phyloP scores from a whole-genome alignment of 2,888 invertebrate species.

The Salticus scenicus region DNA sequence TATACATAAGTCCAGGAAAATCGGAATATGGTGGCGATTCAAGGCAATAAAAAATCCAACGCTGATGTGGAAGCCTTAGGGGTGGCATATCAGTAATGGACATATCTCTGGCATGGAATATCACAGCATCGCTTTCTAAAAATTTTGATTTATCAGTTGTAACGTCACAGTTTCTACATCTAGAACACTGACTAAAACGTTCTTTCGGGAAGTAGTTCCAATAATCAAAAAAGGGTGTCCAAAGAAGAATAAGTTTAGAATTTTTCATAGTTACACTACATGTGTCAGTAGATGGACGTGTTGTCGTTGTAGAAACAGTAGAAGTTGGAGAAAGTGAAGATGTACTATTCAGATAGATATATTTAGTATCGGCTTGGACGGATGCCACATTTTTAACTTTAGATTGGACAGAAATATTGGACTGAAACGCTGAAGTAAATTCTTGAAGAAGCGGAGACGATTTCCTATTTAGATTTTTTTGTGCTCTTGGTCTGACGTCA shows the following conservation, averaged over 20 bases:
- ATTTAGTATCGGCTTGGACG: slow-evolving; percentile 20
- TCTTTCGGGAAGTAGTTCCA: slow-evolving; percentile 47
- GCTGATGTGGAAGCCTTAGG: slow-evolving; percentile 57
- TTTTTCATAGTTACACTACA: slow-evolving; percentile 20
- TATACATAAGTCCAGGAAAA: slow-evolving; percentile 42
- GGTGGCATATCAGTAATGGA: slow-evolving; percentile 61
- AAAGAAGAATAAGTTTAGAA: slow-evolving; percentile 59
- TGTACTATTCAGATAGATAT: neutral
- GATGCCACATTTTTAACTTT: neutral
- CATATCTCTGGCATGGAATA: slow-evolving; percentile 72
- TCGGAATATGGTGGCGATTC: slow-evolving; percentile 71
- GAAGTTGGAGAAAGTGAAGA: neutral
- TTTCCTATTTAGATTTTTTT: too few relatives aligned
- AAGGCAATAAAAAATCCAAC: slow-evolving; percentile 71
- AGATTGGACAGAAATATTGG: neutral
- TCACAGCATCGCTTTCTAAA: slow-evolving; percentile 69
- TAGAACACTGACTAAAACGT: slow-evolving; percentile 12
- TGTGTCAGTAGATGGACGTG: neutral
- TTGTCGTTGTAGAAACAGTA: neutral
- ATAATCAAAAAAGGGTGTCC: slow-evolving; percentile 56
- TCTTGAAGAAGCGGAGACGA: neutral
- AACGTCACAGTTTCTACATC: slow-evolving; percentile 40
- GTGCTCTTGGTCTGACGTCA: neutral
- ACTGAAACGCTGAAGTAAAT: neutral
- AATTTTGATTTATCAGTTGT: slow-evolving; percentile 60